Evolutionary conservation across 2,888 invertebrate species (phyloP).

Genomic region (Diadegma fenestrale): DNA sequence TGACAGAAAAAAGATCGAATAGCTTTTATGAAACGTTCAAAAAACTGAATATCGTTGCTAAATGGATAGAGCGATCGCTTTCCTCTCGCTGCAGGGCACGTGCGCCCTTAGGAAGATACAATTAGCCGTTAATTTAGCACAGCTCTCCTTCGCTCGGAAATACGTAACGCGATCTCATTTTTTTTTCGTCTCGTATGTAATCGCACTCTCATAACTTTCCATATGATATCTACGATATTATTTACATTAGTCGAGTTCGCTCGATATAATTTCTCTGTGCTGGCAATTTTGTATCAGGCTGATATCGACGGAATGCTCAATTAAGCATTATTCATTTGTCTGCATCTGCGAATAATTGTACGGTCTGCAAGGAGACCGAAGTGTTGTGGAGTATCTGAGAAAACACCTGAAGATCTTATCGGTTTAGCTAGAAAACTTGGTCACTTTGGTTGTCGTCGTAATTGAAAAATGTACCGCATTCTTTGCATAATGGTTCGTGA

Average conservation of each 20-base stretch:
- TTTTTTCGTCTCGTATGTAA: constrained; percentile 8
- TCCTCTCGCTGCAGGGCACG: constrained; percentile 57
- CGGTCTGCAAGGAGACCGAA: background rate
- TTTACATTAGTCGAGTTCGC: constrained; percentile 24
- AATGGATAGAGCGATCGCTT: constrained; percentile 10
- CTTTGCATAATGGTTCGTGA: background rate
- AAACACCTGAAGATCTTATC: background rate
- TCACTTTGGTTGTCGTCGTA: background rate
- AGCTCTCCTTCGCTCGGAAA: constrained; percentile 45
- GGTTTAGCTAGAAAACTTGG: background rate
- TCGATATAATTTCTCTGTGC: constrained; percentile 47
- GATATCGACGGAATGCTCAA: constrained; percentile 51
- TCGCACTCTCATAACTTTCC: constrained; percentile 9
- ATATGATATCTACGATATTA: constrained; percentile 28
- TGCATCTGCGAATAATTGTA: background rate
- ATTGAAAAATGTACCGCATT: background rate
- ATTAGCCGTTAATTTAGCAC: constrained; percentile 62
- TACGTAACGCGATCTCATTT: constrained; percentile 57
- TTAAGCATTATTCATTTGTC: constrained; percentile 26
- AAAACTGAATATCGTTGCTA: background rate
- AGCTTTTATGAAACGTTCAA: background rate
- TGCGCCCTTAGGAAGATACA: constrained; percentile 63
- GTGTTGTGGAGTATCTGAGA: background rate
- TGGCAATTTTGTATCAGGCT: constrained; percentile 28
- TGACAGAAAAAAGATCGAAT: constrained; percentile 27